These are phyloP conservation scores for honey bee (Apis mellifera) DNA, from an alignment of 1,140 invertebrate genomes.

Conservation along the genomic window Amel_HAv3.1 CM009936.2:8286001-8286500, in stretches of 20 bases:
- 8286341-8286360: background rate
- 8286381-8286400: background rate
- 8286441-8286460: conserved; percentile 54
- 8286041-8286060: conserved; percentile 48
- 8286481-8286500: background rate
- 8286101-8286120: conserved; percentile 53
- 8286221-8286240: conserved; percentile 58
- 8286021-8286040: conserved; percentile 48
- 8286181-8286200: conserved; percentile 37
- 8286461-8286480: conserved; percentile 33
- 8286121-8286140: conserved; percentile 52
- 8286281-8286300: background rate
- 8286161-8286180: conserved; percentile 45
- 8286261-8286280: conserved; percentile 5
- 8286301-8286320: conserved; percentile 30
- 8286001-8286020: conserved; percentile 20
- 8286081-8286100: conserved; percentile 61
- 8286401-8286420: background rate
- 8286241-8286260: conserved; percentile 27
- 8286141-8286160: conserved; percentile 35
- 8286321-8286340: background rate
- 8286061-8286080: conserved; percentile 65
- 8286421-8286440: conserved; percentile 59
- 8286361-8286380: background rate
- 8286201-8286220: conserved; percentile 66